phyloP scores from a whole-genome alignment of 2,797 vertebrate genomes.

The Pipistrellus kuhlii region DNA sequence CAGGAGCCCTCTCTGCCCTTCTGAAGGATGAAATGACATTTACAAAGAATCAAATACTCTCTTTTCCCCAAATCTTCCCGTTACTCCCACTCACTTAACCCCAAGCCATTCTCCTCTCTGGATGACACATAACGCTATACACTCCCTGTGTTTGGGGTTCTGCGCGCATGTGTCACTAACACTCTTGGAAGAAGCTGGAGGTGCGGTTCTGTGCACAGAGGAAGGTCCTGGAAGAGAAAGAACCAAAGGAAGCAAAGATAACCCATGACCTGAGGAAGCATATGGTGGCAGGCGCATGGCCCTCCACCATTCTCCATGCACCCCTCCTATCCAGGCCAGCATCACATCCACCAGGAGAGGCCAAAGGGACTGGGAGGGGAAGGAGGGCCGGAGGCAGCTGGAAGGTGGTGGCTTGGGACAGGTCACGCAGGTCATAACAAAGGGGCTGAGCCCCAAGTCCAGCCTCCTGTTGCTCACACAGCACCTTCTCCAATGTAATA shows the following conservation, averaged over 20 bases:
- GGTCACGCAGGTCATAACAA: background rate
- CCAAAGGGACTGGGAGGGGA: background rate
- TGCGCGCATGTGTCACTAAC: background rate
- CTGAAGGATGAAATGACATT: constrained; percentile 34
- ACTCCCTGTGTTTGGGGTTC: background rate
- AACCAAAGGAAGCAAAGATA: fast-evolving
- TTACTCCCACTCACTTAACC: background rate
- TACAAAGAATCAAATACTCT: constrained; percentile 57
- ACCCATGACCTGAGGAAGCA: fast-evolving
- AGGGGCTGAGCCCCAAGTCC: background rate
- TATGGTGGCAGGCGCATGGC: fast-evolving
- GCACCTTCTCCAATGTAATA: fast-evolving
- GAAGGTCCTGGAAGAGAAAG: background rate
- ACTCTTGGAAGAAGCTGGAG: background rate
- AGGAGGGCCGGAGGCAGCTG: fast-evolving
- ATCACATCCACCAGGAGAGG: fast-evolving
- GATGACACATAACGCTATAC: background rate
- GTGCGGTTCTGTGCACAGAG: background rate
- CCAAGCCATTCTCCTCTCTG: constrained; percentile 66
- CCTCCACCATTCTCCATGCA: fast-evolving
- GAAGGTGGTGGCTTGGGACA: background rate
- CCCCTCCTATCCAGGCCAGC: fast-evolving
- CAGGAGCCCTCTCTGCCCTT: background rate
- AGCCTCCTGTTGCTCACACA: fast-evolving
- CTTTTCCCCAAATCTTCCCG: background rate